Conservation (phyloP, 2,888 invertebrate species). For the Papilio elwesi region DNA sequence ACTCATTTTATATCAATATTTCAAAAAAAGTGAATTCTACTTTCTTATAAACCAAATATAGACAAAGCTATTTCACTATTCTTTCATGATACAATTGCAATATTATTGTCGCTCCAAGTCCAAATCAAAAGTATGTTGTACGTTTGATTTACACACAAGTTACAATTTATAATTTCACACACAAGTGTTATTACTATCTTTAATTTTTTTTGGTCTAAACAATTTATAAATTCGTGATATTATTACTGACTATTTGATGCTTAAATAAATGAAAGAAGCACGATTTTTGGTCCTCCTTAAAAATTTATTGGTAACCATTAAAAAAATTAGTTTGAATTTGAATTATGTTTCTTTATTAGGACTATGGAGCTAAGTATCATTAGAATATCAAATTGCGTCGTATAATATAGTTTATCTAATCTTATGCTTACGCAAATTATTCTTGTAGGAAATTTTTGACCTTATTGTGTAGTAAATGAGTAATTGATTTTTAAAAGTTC, state of each 20-base stretch:
- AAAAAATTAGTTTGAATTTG: neutral
- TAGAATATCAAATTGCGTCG: constrained; percentile 5
- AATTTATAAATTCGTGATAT: neutral
- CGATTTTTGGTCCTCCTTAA: neutral
- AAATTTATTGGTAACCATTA: neutral
- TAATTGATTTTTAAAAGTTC: constrained; percentile 12
- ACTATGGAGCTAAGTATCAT: neutral
- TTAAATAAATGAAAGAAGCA: neutral
- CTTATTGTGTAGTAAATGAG: constrained; percentile 5
- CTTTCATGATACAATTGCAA: too few species aligned
- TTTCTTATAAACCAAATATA: too few species aligned
- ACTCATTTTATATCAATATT: too few species aligned
- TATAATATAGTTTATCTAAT: constrained; percentile 7
- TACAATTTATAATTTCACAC: too few species aligned
- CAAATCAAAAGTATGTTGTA: too few species aligned
- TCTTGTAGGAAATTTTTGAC: neutral
- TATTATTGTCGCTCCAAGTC: too few species aligned
- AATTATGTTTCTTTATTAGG: neutral
- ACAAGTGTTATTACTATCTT: too few species aligned
- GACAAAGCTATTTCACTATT: too few species aligned
- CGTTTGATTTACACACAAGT: too few species aligned
- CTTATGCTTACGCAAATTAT: constrained; percentile 6
- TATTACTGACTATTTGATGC: neutral
- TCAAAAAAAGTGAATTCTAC: too few species aligned
- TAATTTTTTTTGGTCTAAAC: too few species aligned